Evolutionary conservation across 2,113 vertebrate genomes (phyloP).

Genomic region (Condylura cristata): DNA sequence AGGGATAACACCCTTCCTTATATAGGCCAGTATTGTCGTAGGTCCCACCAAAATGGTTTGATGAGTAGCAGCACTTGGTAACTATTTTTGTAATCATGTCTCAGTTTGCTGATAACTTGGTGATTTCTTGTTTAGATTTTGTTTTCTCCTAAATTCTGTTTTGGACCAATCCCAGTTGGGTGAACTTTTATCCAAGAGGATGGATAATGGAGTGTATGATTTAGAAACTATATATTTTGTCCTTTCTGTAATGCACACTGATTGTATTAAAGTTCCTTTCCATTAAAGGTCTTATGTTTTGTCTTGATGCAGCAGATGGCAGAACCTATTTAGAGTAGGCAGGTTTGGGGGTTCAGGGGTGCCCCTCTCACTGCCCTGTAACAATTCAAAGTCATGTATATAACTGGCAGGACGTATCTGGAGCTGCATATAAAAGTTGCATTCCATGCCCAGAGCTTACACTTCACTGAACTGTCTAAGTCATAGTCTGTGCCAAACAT

Average conservation of each 20-base stretch:
- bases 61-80: not conserved
- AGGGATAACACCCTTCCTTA: not conserved
- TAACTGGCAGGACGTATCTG: not conserved
- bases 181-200: too few species aligned
- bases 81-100: slow-evolving; percentile 15
- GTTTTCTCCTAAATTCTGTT: slow-evolving; percentile 25
- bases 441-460: not conserved
- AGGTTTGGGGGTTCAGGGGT: too few species aligned
- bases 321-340: too few species aligned
- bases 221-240: too few species aligned
- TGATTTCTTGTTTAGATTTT: slow-evolving; percentile 44
- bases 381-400: too few species aligned
- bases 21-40: not conserved
- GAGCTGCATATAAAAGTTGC: not conserved
- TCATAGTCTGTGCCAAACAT: not conserved
- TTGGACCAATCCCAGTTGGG: too few species aligned
- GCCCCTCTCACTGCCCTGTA: too few species aligned
- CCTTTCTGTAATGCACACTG: too few species aligned
- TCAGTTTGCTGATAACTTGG: slow-evolving; percentile 19
- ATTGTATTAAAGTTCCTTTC: too few species aligned
- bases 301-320: too few species aligned
- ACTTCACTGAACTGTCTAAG: not conserved
- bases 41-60: slow-evolving; percentile 16
- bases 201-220: too few species aligned
- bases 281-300: too few species aligned